These are phyloP conservation scores for Lasiurus cinereus DNA, from an alignment of 2,113 vertebrate species.

Conservation along the genomic window DNA sequence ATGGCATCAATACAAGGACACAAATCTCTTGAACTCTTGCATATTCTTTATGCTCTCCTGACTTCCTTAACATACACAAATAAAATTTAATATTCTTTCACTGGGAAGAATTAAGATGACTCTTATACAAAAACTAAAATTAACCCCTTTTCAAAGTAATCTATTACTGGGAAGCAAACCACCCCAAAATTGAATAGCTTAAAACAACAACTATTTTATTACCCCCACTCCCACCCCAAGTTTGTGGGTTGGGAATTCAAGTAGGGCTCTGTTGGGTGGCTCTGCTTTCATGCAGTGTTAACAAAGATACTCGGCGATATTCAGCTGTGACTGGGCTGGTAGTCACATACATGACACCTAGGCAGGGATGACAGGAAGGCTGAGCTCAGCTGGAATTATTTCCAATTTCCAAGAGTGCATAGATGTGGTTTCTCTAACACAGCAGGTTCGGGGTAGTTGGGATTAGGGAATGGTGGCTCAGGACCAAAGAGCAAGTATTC, in stretches of 20 bases:
- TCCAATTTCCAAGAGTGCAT: not conserved
- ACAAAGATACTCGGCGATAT: not conserved
- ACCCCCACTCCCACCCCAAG: not conserved
- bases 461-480: not conserved
- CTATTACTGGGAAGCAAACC: not conserved
- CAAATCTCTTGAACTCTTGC: not conserved
- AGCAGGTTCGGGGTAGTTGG: not conserved
- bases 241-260: not conserved
- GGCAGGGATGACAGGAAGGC: not conserved
- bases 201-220: not conserved
- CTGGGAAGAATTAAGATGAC: not conserved
- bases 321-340: not conserved
- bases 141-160: not conserved
- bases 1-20: not conserved
- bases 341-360: not conserved
- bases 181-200: not conserved
- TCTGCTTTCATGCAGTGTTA: not conserved
- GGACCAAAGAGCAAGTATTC: not conserved
- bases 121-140: not conserved
- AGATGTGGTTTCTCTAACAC: not conserved
- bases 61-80: not conserved
- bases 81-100: not conserved
- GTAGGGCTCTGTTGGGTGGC: not conserved
- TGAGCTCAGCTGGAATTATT: not conserved
- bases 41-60: not conserved